Conservation (phyloP, 2,888 invertebrate species). For the Drosophila gaucha region DNA sequence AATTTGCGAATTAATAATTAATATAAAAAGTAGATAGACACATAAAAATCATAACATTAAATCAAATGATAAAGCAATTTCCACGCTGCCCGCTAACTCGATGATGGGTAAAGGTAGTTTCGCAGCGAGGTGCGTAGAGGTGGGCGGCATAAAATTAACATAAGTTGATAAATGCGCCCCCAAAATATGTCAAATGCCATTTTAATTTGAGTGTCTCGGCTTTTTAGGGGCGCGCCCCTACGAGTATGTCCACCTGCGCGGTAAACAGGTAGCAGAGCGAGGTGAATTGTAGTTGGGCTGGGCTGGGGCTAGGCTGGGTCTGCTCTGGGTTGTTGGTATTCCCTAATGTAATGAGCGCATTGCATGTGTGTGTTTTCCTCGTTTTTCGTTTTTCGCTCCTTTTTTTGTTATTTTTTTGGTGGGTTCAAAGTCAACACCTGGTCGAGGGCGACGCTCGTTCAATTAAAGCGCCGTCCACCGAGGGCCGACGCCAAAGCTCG, state of each 20-base stretch:
- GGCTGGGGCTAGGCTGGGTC: not conserved
- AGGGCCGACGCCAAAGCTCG: constrained; percentile 43
- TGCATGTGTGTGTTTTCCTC: constrained; percentile 60
- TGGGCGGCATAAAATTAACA: constrained; percentile 57
- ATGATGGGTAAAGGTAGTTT: not conserved
- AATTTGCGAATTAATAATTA: not conserved
- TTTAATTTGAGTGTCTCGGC: constrained; percentile 67
- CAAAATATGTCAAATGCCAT: constrained; percentile 72
- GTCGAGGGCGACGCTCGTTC: constrained; percentile 50
- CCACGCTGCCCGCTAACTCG: constrained; percentile 1
- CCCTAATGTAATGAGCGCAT: constrained; percentile 76
- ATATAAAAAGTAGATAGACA: not conserved
- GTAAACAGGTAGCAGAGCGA: too few relatives aligned
- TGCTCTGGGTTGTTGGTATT: constrained; percentile 24
- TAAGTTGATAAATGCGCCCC: constrained; percentile 68
- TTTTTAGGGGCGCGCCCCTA: constrained; percentile 53
- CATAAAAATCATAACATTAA: constrained; percentile 45
- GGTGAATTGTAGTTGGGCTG: not conserved
- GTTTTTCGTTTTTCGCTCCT: constrained; percentile 23
- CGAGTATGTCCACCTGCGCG: constrained; percentile 2
- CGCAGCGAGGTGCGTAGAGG: not conserved
- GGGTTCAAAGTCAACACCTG: constrained; percentile 72
- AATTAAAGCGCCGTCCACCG: constrained; percentile 66
- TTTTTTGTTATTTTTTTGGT: constrained; percentile 32
- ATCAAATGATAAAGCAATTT: constrained; percentile 55